Evolutionary conservation across 2,888 invertebrate species (phyloP), one percentile per base, ranked within the genome.

Genomic region (Lacanobia oleracea): DNA sequence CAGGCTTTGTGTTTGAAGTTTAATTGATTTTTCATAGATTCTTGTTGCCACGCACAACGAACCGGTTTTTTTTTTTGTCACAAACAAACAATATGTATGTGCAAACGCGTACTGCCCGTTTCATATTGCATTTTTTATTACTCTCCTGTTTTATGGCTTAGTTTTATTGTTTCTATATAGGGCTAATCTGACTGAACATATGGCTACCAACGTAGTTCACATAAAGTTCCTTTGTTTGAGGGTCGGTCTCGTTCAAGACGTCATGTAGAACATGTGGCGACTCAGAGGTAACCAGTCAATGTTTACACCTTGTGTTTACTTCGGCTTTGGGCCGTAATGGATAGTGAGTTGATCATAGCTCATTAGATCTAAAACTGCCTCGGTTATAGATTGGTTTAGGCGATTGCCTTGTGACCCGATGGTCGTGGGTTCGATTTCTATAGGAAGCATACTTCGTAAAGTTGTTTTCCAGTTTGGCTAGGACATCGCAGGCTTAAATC

Each of bases 1-100:
- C 60, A 43, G 65, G 62, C 67, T 71, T 71, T 76, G 72, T 74
- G 61, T 82, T 76, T 67, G 66, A 68, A 71, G 69, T 72, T 77
- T 68, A 65, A 83, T 84, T 76, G 76, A 79, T 84, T 79, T 79
- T 81, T 68, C 74, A 76, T 72, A 79, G 69, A 68, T 74, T 81
- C 72, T 79, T 81, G 69, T 70, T 65, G 59, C 56, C 54, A 67
- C 63, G 56, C 53, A 65, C 67, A 70, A 65, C 67, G 57, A 73
- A 54, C 27, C 23, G 37, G 48, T 45, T 23, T 69, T 77, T 23
- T 69, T 77, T 81, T 77, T 75, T 68, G 75, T 75, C 48, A 63
- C 72, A 82, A 75, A 79, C 68, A 72, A 73, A 80, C 73, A 77
- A 80, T 72, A 70, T 65, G 67, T 80, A 74, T 72, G 66, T 67